Evolutionary conservation across 2,797 vertebrate species (phyloP), one percentile per base, ranked within the genome.

Genomic region (Muraenolepis orangiensis): DNA sequence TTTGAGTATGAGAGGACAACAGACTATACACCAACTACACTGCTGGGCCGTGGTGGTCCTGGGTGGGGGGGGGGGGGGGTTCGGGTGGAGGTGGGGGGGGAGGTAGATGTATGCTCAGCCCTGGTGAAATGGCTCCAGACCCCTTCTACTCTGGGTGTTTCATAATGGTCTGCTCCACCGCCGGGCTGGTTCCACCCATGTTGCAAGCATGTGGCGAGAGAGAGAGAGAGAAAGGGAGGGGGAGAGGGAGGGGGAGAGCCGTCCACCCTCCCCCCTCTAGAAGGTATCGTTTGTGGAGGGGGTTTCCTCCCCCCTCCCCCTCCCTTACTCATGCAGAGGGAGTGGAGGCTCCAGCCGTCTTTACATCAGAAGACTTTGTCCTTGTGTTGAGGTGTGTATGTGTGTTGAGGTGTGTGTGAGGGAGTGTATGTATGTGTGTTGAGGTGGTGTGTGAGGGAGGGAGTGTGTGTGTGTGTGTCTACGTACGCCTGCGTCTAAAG

Each of bases 131-230:
- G 81, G 84, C 84, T 75, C 66, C 80, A 79, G 57, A 10, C 32
- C 32, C 3, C 32, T 10, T 6, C 10, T 67, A 64, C 83, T 76
- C n/a, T 26, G 69, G 38, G 71, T 71, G 78, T 86, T 80, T 82
- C 82, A 80, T 85, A 85, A 87, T 84, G 84, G 84, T 85, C 85
- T 81, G 70, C 76, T 86, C 70, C 76, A 74, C 81, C 78, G 80
- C 76, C 79, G 87, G 79, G 84, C 29, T 46, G 83, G 76, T 81
- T 86, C 85, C 85, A 85, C 72, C 84, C 83, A 78, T 89, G 88
- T 88, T 90, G 38, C 77, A 81, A 73, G 78, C 26, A 84, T 90
- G 86, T 86, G 69, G 81, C 74, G 12, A 82, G 78, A 28, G 20
- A 79, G n/a, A n/a, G n/a, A n/a, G n/a, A n/a, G n/a, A n/a, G n/a